phyloP scores from a whole-genome alignment of 2,888 invertebrate species.

The Lacanobia wlatinum region DNA sequence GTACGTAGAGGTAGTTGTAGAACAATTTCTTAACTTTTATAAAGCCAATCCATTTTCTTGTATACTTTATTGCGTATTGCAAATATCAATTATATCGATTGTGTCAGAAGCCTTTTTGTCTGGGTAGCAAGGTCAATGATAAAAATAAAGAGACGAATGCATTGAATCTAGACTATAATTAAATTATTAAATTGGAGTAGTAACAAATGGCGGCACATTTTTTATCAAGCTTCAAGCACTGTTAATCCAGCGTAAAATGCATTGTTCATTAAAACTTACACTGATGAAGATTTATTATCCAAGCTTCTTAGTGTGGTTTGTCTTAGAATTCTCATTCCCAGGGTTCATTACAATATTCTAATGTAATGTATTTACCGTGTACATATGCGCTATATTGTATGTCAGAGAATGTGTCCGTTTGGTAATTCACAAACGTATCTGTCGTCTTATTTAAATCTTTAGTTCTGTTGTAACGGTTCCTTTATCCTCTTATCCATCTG shows the following conservation, averaged over 20 bases:
- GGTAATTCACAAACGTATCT: slow-evolving; percentile 70
- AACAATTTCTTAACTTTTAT: slow-evolving; percentile 14
- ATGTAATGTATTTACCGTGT: slow-evolving; percentile 63
- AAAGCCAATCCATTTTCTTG: slow-evolving; percentile 7
- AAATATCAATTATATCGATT: slow-evolving; percentile 41
- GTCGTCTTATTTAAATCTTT: slow-evolving; percentile 71
- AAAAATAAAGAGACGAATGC: slow-evolving; percentile 23
- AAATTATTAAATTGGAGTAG: slow-evolving; percentile 19
- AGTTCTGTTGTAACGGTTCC: slow-evolving; percentile 68
- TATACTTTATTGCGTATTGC: slow-evolving; percentile 18
- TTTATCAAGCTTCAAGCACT: slow-evolving; percentile 29
- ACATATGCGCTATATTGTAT: slow-evolving; percentile 61
- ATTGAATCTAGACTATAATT: slow-evolving; percentile 33
- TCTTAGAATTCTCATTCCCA: slow-evolving; percentile 67
- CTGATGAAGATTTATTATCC: slow-evolving; percentile 36
- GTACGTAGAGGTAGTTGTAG: neutral
- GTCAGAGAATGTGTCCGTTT: slow-evolving; percentile 63
- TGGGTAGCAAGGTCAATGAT: slow-evolving; percentile 41
- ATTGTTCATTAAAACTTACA: slow-evolving; percentile 44
- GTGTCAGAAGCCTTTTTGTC: slow-evolving; percentile 28
- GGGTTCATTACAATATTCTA: slow-evolving; percentile 67
- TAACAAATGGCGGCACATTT: slow-evolving; percentile 33
- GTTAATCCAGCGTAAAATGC: slow-evolving; percentile 30
- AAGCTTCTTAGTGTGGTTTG: slow-evolving; percentile 44
- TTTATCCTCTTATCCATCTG: slow-evolving; percentile 67